Conservation (phyloP, 2,113 vertebrate genomes). For the Rhea pennata region DNA sequence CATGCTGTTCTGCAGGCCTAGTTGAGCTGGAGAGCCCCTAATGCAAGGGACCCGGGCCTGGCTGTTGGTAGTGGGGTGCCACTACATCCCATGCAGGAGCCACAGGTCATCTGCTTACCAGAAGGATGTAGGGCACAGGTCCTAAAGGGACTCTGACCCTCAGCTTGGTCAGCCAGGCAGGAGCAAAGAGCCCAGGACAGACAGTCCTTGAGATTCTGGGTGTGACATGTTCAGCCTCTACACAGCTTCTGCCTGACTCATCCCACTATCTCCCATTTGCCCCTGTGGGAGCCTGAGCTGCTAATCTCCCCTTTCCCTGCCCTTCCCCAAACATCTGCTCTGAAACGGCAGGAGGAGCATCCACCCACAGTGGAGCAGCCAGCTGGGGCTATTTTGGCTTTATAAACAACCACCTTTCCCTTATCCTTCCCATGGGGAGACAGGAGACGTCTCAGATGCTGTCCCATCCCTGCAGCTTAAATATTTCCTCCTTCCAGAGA, state of each 20-base stretch:
- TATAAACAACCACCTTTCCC: not conserved
- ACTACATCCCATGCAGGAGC: not conserved
- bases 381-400: not conserved
- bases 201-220: too few species aligned
- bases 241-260: not conserved
- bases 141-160: not conserved
- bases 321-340: not conserved
- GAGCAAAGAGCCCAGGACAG: not conserved
- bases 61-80: not conserved
- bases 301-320: too few species aligned
- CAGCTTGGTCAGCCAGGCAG: not conserved
- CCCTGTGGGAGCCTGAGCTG: not conserved
- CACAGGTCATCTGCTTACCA: not conserved
- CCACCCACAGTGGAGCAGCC: not conserved
- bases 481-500: too few species aligned
- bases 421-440: not conserved
- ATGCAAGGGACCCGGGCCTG: not conserved
- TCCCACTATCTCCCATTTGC: not conserved
- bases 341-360: not conserved
- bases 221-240: not conserved
- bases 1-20: fast-evolving
- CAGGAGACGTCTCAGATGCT: not conserved
- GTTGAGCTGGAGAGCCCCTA: not conserved
- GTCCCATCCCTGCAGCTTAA: not conserved
- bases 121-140: not conserved